A percentile compares a stretch with the other conserved stretches of the same genome.
phyloP scores from a whole-genome alignment of 2,113 vertebrate genomes.

The Hippoglossus stenolepis region DNA sequence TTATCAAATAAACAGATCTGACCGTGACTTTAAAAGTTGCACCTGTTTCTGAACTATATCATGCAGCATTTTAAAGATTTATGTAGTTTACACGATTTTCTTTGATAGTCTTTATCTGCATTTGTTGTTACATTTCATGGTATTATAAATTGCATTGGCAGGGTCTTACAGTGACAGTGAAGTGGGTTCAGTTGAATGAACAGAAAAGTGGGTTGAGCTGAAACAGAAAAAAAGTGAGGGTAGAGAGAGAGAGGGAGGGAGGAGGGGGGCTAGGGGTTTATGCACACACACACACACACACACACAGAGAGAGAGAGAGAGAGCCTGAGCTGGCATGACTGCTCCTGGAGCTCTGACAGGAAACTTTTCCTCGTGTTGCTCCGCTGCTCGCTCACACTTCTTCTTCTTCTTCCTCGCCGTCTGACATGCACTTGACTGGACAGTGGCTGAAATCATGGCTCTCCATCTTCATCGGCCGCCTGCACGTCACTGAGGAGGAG shows the following conservation, averaged over 20 bases:
- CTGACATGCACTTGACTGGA: conserved; percentile 57
- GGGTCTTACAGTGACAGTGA: too few relatives aligned
- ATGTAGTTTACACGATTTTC: neutral
- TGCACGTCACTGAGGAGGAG: conserved; percentile 12
- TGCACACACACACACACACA: neutral
- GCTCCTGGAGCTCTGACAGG: conserved; percentile 51
- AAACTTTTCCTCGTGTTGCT: conserved; percentile 50
- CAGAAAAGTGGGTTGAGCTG: neutral
- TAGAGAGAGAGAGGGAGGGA: neutral
- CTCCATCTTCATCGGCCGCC: neutral
- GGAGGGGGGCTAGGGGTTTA: neutral
- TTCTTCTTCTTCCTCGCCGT: neutral
- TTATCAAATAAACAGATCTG: too few relatives aligned
- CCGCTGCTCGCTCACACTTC: neutral
- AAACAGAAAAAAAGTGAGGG: neutral
- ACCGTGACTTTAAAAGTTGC: neutral
- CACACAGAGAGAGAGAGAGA: neutral
- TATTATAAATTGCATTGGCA: too few relatives aligned
- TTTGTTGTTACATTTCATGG: neutral
- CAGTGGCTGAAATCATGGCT: conserved; percentile 29
- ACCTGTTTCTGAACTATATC: neutral
- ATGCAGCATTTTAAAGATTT: neutral
- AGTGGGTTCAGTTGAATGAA: neutral
- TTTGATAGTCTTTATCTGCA: neutral
- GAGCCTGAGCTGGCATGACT: conserved; percentile 25